phyloP scores from a whole-genome alignment of 2,797 vertebrate genomes.

The Phylloscopus collybita region DNA sequence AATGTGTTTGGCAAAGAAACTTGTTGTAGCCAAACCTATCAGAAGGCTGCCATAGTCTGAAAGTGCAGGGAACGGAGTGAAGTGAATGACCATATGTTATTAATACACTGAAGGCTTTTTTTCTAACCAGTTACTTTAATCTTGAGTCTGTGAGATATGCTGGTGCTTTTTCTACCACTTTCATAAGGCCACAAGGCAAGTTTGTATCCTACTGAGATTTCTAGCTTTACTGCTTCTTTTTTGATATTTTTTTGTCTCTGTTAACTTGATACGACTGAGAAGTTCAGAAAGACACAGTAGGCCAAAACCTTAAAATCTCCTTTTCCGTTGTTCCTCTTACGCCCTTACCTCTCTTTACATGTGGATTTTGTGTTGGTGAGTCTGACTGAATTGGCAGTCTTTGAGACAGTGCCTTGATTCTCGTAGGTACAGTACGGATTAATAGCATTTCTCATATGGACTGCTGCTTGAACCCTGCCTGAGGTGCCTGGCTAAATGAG shows the following conservation, averaged over 20 bases:
- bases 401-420: neutral
- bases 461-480: neutral
- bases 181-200: neutral
- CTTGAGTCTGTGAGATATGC: neutral
- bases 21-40: neutral
- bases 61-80: neutral
- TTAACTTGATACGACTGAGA: neutral
- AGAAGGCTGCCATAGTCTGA: neutral
- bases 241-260: neutral
- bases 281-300: neutral
- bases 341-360: neutral
- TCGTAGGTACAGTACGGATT: neutral
- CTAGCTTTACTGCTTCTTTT: neutral
- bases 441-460: neutral
- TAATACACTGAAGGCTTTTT: neutral
- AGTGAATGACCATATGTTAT: neutral
- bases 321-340: neutral
- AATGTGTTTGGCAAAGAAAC: neutral
- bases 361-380: neutral
- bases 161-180: conserved; percentile 16
- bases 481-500: neutral
- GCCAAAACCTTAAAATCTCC: neutral
- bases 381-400: neutral
- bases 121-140: conserved; percentile 1
- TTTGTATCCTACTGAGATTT: neutral